Evolutionary conservation across 2,888 invertebrate genomes (phyloP).

Genomic region (Chirona hameri): DNA sequence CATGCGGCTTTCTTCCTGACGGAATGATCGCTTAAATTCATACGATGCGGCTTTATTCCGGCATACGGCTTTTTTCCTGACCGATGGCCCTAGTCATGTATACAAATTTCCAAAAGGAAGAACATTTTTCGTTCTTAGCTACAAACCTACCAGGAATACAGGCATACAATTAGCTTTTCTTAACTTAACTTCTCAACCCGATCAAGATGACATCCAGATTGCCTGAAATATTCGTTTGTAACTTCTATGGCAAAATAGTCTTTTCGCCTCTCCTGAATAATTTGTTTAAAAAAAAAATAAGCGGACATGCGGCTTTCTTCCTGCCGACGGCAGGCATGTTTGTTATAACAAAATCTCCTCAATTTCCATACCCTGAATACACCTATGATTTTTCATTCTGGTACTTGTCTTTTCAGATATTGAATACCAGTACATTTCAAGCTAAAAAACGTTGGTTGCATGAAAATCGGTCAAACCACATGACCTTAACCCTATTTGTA

Average conservation of each 20-base stretch:
- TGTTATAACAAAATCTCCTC: too few species aligned
- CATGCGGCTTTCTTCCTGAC: too few species aligned
- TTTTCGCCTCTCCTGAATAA: neutral
- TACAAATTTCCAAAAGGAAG: neutral
- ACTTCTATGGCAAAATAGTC: neutral
- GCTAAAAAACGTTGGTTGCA: too few species aligned
- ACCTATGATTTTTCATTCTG: too few species aligned
- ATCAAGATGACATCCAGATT: neutral
- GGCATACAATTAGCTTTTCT: neutral
- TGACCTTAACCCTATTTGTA: too few species aligned
- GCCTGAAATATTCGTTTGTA: neutral
- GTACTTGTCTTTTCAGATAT: too few species aligned
- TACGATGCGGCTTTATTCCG: too few species aligned
- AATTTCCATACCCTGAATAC: too few species aligned
- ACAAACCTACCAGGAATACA: neutral
- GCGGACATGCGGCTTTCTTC: neutral
- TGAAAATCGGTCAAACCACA: too few species aligned
- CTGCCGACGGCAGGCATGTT: neutral
- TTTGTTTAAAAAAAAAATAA: neutral
- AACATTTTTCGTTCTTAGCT: neutral
- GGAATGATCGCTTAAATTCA: too few species aligned
- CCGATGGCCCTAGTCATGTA: neutral
- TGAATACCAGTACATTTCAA: too few species aligned
- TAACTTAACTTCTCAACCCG: neutral
- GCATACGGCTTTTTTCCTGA: neutral